Percentiles rank a stretch among this genome's conserved stretches.
Conservation (phyloP, 1,140 invertebrate species). For the Eriosoma lanigerum region DNA sequence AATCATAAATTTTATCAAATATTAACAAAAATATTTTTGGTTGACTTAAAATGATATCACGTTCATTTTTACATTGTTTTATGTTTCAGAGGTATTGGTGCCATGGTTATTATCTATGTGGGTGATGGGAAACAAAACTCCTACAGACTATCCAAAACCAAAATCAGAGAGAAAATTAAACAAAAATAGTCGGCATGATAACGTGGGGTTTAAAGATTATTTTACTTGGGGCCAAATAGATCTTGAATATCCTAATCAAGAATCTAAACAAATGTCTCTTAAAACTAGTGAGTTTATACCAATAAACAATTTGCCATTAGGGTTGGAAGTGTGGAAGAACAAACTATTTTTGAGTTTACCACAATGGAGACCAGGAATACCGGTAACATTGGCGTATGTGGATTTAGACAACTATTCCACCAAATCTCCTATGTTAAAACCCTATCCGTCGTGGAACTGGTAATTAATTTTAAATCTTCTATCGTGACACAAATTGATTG, state of each 20-base stretch:
- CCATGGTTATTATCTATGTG: slow-evolving; percentile 54
- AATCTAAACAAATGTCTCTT: slow-evolving; percentile 56
- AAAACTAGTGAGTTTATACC: slow-evolving; percentile 64
- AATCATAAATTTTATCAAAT: no score
- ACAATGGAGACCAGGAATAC: slow-evolving; percentile 80
- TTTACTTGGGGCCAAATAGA: slow-evolving; percentile 55
- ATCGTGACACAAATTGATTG: slow-evolving; percentile 53
- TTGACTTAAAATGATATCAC: no score
- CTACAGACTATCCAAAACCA: background rate
- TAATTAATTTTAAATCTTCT: slow-evolving; percentile 60
- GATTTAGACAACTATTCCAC: slow-evolving; percentile 57
- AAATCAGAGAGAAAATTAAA: slow-evolving; percentile 26
- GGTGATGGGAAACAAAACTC: slow-evolving; percentile 49
- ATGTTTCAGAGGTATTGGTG: slow-evolving; percentile 47
- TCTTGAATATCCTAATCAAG: slow-evolving; percentile 53
- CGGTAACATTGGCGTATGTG: slow-evolving; percentile 64
- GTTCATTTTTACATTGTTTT: no score
- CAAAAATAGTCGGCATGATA: slow-evolving; percentile 25
- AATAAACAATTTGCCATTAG: slow-evolving; percentile 72
- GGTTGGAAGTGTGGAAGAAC: slow-evolving; percentile 68
- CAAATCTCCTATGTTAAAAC: slow-evolving; percentile 66
- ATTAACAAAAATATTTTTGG: background rate
- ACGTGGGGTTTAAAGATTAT: slow-evolving; percentile 53
- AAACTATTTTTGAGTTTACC: slow-evolving; percentile 59
- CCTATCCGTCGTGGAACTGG: slow-evolving; percentile 75